Evolutionary conservation across 2,888 invertebrate species (phyloP), one percentile per base, ranked within the genome.

Genomic region (Rotaria magnacalcarata): DNA sequence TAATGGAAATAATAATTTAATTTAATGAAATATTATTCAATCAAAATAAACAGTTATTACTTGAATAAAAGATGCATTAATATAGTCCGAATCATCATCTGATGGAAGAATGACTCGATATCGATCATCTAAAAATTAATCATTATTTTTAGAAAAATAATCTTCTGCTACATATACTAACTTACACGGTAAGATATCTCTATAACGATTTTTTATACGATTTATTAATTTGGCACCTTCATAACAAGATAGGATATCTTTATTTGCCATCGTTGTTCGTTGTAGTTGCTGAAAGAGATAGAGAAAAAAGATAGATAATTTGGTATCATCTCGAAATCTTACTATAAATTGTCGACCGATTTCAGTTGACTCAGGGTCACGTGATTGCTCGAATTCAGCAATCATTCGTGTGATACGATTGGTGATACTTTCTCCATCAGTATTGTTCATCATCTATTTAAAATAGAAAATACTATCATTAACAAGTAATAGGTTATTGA

Each of bases 121-220:
- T 84, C 74, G 52, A 86, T 86, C 86, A 56, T 86, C 86, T 86
- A 43, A 50, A 85, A 16, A 43, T 19, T n/a, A n/a, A 54, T 24
- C 2, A 34, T 41, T 19, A 41, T 19, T n/a, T 16, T 21, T 19
- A 43, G 41, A 16, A 16, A 19, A 47, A 50, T 34, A 34, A 34
- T 34, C 41, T n/a, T n/a, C 47, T 27, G 56, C 19, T 50, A 34
- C 34, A 34, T 21, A 84, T 34, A 10, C 14, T 56, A 80, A 67
- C 75, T 86, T 56, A 86, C 86, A 86, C 50, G 86, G 86, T 47
- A 86, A 47, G 5, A 86, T 75, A 54, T 86, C 86, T n/a, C 75
- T 54, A 85, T 86, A 86, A 24, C 85, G 74, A 47, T 86, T 86
- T 60, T 86, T 86, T 52, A 60, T 75, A 50, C 50, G 54, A 50